A percentile compares a stretch with the other conserved stretches of the same genome.
These are phyloP conservation scores for Sisyra terminalis DNA, from an alignment of 2,888 invertebrate species.

Conservation along the genomic window DNA sequence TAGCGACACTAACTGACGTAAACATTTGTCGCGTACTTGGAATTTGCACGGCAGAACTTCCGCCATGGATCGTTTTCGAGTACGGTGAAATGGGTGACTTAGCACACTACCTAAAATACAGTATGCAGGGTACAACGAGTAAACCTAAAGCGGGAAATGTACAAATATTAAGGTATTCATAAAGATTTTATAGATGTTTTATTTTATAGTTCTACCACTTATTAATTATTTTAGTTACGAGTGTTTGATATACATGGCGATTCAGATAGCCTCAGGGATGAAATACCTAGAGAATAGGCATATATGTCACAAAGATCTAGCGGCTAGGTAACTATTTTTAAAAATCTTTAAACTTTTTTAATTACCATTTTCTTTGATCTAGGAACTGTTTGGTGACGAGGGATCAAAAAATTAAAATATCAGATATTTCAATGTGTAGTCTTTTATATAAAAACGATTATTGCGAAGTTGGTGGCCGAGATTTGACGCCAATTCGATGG, in stretches of 20 bases:
- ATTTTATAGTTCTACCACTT: background rate
- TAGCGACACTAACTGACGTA: constrained; percentile 47
- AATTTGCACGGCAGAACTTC: constrained; percentile 37
- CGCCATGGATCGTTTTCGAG: constrained; percentile 53
- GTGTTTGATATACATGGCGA: constrained; percentile 52
- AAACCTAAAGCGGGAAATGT: constrained; percentile 22
- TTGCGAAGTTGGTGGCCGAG: constrained; percentile 41
- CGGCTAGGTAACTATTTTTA: constrained; percentile 34
- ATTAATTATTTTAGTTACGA: constrained; percentile 32
- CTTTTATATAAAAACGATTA: constrained; percentile 44
- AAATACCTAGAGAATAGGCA: constrained; percentile 62
- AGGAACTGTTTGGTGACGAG: constrained; percentile 45
- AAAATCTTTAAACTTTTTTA: constrained; percentile 1
- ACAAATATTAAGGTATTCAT: constrained; percentile 12
- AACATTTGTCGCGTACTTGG: constrained; percentile 49
- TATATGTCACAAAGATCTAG: constrained; percentile 64
- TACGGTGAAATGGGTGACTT: constrained; percentile 61
- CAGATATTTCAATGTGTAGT: constrained; percentile 45
- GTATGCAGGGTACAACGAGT: constrained; percentile 6
- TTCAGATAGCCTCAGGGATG: constrained; percentile 65
- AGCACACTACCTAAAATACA: constrained; percentile 40
- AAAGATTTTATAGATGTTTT: background rate
- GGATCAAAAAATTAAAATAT: constrained; percentile 40
- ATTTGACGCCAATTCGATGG: constrained; percentile 45
- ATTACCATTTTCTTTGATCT: constrained; percentile 15